Conservation (phyloP, 2,113 vertebrate genomes). For the Laticauda colubrina region DNA sequence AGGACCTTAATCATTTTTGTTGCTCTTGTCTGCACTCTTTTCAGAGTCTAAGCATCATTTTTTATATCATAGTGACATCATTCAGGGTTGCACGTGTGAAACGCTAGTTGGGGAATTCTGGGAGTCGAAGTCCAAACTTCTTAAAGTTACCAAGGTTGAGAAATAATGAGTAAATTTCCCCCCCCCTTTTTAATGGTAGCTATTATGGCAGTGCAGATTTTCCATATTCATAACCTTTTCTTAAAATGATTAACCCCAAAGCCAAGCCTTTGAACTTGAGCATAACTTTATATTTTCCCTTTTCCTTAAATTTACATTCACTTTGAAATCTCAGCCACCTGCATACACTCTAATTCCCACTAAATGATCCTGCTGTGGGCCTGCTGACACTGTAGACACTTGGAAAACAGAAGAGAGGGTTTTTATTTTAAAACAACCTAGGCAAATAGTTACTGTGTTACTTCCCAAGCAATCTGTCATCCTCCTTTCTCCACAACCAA, state of each 20-base stretch:
- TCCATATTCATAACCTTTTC: background rate
- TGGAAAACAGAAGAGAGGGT: background rate
- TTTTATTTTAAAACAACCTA: background rate
- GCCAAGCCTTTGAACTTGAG: background rate
- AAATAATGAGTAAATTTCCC: background rate
- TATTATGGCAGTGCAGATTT: background rate
- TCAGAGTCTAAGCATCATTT: too few species aligned
- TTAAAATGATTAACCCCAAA: background rate
- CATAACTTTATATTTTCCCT: background rate
- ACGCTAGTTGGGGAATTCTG: too few species aligned
- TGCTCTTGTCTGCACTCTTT: too few species aligned
- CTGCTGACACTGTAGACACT: background rate
- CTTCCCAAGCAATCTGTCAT: slow-evolving; percentile 8
- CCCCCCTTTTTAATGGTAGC: background rate
- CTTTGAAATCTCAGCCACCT: background rate
- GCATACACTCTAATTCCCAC: background rate
- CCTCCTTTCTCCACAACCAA: slow-evolving; percentile 11
- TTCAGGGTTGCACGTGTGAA: too few species aligned
- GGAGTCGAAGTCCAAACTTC: too few species aligned
- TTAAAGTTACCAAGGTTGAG: too few species aligned
- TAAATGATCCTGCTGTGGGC: slow-evolving; percentile 4
- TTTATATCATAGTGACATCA: too few species aligned
- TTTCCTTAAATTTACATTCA: background rate
- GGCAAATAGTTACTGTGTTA: background rate
- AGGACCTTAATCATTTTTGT: too few species aligned